phyloP scores from a whole-genome alignment of 2,113 vertebrate species.

The Perca fluviatilis region DNA sequence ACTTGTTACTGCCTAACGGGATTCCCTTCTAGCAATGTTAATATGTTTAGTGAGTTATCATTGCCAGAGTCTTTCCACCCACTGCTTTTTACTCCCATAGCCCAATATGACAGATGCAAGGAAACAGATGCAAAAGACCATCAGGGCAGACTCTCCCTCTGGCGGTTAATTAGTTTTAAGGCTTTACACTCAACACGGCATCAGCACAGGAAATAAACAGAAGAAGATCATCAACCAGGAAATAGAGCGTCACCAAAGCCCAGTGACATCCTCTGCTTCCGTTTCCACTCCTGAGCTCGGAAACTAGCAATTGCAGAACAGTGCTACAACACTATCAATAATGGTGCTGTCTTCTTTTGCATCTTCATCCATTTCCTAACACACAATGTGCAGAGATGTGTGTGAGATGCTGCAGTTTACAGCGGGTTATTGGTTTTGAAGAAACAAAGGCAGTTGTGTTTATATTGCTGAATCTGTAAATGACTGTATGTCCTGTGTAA shows the following conservation, averaged over 20 bases:
- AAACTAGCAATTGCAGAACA: slow-evolving; percentile 32
- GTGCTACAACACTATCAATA: background rate
- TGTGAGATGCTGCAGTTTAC: slow-evolving; percentile 7
- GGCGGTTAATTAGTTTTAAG: slow-evolving; percentile 52
- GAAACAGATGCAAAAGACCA: slow-evolving; percentile 52
- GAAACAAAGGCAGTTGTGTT: slow-evolving; percentile 10
- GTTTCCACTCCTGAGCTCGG: slow-evolving; percentile 28
- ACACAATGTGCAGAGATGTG: background rate
- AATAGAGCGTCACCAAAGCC: slow-evolving; percentile 15
- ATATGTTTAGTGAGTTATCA: background rate
- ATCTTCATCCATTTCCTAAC: slow-evolving; percentile 1
- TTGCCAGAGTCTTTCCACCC: slow-evolving; percentile 2
- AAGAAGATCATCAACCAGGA: slow-evolving; percentile 26
- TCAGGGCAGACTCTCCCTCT: slow-evolving; percentile 7
- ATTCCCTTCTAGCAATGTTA: background rate
- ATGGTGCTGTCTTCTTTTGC: background rate
- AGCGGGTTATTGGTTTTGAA: slow-evolving; percentile 31
- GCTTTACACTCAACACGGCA: slow-evolving; percentile 43
- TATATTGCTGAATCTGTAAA: slow-evolving; percentile 6
- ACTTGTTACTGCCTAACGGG: background rate
- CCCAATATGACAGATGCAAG: slow-evolving; percentile 24
- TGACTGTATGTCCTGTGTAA: slow-evolving; percentile 9
- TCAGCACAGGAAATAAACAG: slow-evolving; percentile 44
- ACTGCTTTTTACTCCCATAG: slow-evolving; percentile 11
- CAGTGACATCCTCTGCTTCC: slow-evolving; percentile 28